These are phyloP conservation scores for Argya squamiceps DNA, from an alignment of 2,797 vertebrate genomes.

Conservation along the genomic window DNA sequence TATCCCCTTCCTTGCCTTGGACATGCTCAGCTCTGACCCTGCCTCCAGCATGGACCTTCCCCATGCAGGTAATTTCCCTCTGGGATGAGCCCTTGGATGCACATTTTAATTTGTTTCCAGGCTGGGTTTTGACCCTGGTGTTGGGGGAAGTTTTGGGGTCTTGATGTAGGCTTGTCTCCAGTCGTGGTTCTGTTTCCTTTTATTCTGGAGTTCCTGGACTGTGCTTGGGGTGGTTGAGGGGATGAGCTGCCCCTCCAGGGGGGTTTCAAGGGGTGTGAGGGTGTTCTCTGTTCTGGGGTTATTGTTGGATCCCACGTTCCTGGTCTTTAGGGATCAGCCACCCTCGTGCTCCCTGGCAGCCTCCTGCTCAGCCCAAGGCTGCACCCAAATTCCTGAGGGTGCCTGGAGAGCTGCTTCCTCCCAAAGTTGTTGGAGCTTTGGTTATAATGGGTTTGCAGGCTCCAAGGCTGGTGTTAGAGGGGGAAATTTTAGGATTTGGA, in stretches of 20 bases:
- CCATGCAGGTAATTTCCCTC: rapidly evolving
- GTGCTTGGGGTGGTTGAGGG: neutral
- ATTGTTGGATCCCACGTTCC: neutral
- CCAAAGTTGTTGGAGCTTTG: neutral
- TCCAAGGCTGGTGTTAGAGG: neutral
- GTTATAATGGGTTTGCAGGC: neutral
- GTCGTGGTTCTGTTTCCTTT: neutral
- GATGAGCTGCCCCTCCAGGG: neutral
- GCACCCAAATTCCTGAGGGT: neutral
- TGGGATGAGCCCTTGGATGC: neutral
- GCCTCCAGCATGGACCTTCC: neutral
- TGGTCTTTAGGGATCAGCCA: neutral
- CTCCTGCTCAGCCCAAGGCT: neutral
- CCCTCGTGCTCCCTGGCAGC: rapidly evolving
- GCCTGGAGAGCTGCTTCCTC: neutral
- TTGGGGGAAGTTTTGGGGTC: rapidly evolving
- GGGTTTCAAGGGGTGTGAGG: rapidly evolving
- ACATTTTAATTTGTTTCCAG: rapidly evolving
- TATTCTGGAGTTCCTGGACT: neutral
- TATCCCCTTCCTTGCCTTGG: rapidly evolving
- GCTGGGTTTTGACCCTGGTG: neutral
- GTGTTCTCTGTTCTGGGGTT: too few relatives aligned
- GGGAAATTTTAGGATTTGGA: neutral
- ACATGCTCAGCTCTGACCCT: rapidly evolving
- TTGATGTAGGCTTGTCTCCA: neutral